Base-by-base conservation (phyloP, 2,797 vertebrate species). In the Helicolenus hilgendorfi region DNA sequence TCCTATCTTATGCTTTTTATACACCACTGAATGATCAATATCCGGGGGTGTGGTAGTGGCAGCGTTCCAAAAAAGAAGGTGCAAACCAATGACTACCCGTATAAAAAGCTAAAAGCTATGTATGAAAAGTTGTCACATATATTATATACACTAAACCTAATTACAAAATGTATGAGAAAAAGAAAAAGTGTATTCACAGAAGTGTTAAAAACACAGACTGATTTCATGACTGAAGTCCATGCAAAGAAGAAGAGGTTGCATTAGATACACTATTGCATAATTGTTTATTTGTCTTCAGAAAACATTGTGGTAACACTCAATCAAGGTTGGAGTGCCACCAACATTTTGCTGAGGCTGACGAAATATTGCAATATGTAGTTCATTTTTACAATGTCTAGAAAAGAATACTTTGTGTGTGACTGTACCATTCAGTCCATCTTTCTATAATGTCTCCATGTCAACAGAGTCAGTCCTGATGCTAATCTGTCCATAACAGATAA, bases 1-100 rank as follows among this genome's bases (percentile, higher is more conserved):
- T 53, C 58, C 22, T 33, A 2, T 14, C 5, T 3, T 24, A 2
- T 2, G 35, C 36, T 79, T 36, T 85, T 91, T 84, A 91, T 83
- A 81, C 8, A 3, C 2, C 10, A 4, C 65, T 59, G 70, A 71
- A 3, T 24, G 27, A 77, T 35, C 59, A 45, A 72, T 33, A 1
- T 38, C 4, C 11, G 4, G 11, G 2, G 33, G 8, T 29, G 8
- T 2, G 11, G 36, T 0, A 45, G 41, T 0, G 49, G 49, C 20
- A 2, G 20, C 49, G n/a, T 36, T 26, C 38, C 5, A 24, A 67
- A 74, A 77, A 31, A 76, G 72, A 13, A 6, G 18, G 49, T 14
- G 11, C 7, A 20, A 60, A 38, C 5, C 2, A 26, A 60, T 41
- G 8, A 7, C 7, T 24, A 20, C 2, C 4, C 1, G 35, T 29